A percentile compares a stretch with the other conserved stretches of the same genome.
Evolutionary conservation across 2,888 invertebrate species (phyloP).

Genomic region (Oxystoma pomonae): DNA sequence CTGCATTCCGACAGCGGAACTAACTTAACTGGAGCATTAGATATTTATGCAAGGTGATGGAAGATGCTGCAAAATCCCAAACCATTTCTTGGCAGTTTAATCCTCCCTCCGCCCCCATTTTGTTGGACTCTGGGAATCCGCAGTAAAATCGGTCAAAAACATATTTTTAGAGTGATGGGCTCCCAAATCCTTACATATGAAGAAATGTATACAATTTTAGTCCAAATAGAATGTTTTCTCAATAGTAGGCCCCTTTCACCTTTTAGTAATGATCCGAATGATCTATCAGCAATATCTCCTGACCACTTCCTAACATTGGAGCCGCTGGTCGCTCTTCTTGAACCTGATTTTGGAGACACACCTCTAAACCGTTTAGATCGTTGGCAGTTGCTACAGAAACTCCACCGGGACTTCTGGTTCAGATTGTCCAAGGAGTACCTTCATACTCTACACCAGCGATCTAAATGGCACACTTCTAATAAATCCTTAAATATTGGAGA

Average conservation of each 20-base stretch:
- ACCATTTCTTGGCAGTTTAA: background rate
- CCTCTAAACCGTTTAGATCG: background rate
- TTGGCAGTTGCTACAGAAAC: background rate
- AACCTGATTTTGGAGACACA: background rate
- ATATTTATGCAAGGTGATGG: background rate
- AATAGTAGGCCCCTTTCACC: background rate
- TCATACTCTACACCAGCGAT: background rate
- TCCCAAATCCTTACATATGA: background rate
- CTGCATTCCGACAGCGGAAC: background rate
- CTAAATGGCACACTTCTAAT: too few relatives aligned
- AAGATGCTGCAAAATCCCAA: background rate
- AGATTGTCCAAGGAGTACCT: background rate
- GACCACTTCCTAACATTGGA: background rate
- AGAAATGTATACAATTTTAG: background rate
- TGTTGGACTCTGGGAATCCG: background rate
- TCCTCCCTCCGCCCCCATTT: background rate
- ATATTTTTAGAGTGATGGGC: background rate
- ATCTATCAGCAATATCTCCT: background rate
- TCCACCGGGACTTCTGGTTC: background rate
- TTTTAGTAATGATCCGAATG: background rate
- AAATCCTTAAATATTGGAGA: too few relatives aligned
- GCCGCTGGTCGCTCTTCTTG: background rate
- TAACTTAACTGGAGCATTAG: background rate
- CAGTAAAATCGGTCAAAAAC: background rate
- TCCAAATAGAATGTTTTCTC: background rate